These are phyloP conservation scores for Rhagonycha fulva DNA, from an alignment of 2,888 invertebrate species.

Conservation along the genomic window DNA sequence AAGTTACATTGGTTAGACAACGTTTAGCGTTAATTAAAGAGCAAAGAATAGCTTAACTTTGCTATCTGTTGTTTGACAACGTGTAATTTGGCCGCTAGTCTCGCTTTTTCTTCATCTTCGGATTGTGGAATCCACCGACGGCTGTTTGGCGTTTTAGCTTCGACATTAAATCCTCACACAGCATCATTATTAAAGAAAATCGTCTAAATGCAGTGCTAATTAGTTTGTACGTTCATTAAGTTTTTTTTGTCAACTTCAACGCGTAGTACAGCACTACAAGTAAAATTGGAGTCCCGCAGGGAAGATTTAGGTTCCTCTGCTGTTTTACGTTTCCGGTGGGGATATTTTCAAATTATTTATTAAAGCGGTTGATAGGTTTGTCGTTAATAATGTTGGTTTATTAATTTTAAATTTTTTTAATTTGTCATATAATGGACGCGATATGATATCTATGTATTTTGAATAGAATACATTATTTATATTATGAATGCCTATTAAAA, in stretches of 20 bases:
- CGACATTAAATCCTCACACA: constrained; percentile 5
- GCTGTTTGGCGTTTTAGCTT: constrained; percentile 41
- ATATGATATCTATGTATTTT: neutral
- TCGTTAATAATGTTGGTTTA: neutral
- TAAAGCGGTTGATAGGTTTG: neutral
- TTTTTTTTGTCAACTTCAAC: neutral
- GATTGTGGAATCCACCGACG: constrained; percentile 38
- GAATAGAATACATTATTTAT: neutral
- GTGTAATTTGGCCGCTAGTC: constrained; percentile 42
- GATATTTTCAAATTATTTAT: neutral
- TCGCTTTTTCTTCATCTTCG: constrained; percentile 33
- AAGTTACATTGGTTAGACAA: constrained; percentile 34
- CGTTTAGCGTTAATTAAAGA: constrained; percentile 43
- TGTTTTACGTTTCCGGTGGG: neutral
- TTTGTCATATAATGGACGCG: neutral
- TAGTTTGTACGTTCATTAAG: neutral
- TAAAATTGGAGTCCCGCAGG: neutral
- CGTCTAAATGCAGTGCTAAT: neutral
- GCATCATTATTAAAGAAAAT: neutral
- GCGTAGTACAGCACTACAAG: too few species aligned
- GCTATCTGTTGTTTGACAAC: constrained; percentile 38
- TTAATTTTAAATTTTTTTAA: neutral
- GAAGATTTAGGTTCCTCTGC: neutral
- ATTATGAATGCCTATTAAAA: neutral
- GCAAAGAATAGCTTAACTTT: constrained; percentile 32